Evolutionary conservation across 2,888 invertebrate genomes (phyloP), one percentile per base, ranked within the genome.

Genomic region (Tenthredo scrophulariae): DNA sequence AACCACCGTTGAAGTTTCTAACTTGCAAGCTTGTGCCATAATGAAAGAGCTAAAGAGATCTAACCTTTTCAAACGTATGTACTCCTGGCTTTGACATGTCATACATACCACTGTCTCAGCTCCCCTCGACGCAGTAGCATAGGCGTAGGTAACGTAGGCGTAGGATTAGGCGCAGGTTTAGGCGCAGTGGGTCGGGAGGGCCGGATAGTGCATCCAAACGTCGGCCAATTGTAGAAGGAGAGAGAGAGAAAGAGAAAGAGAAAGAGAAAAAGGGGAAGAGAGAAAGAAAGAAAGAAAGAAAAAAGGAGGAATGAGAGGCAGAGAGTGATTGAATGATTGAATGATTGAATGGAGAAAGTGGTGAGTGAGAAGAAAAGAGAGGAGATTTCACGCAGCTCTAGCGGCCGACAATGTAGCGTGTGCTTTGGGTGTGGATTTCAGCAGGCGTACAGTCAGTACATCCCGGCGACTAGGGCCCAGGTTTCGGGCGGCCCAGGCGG

Each of bases 401-500:
- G 83, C 83, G 67, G 83, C 67, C 33, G 83, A 92, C 92, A 92
- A 92, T 92, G 92, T 92, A 93, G 93, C 92, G 92, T 93, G 91
- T 92, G 93, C 92, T 93, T 93, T 92, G 93, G 93, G 90, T 92
- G 92, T 92, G 92, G 91, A 93, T 94, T 94, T 92, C 95, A 96
- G 95, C 96, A 97, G 96, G 97, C 97, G 89, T 97, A 97, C 94
- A 97, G 97, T 92, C 97, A 97, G 94, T 97, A 97, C 95, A 97
- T 97, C 95, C 97, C 97, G 90, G 97, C 97, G 88, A 96, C 97
- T 89, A 96, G 97, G 92, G 96, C 97, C 89, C 96, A 96, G 91
- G 96, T 97, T 93, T 96, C 96, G 90, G 89, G 87, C 86, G 90
- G 89, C 89, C 88, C 89, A 88, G 87, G 87, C 88, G 91, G 90